phyloP scores from a whole-genome alignment of 2,797 vertebrate species.

The Dallia pectoralis region DNA sequence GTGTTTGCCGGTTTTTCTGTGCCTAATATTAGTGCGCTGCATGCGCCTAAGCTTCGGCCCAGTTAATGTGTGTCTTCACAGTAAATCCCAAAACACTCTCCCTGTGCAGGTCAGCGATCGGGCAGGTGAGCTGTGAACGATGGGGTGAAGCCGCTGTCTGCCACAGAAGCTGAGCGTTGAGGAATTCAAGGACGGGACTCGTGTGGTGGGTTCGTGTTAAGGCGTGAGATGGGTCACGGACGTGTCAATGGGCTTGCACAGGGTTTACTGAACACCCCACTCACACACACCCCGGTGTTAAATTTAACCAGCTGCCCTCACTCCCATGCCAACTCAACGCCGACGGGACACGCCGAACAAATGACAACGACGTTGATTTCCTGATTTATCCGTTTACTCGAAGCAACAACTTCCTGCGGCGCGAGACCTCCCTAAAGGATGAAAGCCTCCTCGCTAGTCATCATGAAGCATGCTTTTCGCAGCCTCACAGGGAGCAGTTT shows the following conservation, averaged over 20 bases:
- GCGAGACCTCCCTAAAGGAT: not conserved
- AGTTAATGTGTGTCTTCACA: constrained; percentile 38
- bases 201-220: constrained; percentile 35
- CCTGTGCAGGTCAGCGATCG: constrained; percentile 48
- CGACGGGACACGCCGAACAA: not conserved
- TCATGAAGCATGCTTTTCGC: constrained; percentile 48
- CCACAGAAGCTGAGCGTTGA: constrained; percentile 21
- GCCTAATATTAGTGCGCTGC: constrained; percentile 11
- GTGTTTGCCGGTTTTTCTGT: constrained; percentile 22
- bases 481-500: constrained; percentile 50
- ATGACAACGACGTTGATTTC: not conserved
- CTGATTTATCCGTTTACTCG: not conserved
- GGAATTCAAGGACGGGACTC: constrained; percentile 50
- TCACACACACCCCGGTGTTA: not conserved
- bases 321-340: not conserved
- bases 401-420: not conserved
- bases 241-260: constrained; percentile 41
- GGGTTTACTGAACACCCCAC: not conserved
- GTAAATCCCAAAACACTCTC: constrained; percentile 1
- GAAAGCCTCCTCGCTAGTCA: constrained; percentile 54
- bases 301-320: not conserved
- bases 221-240: constrained; percentile 38
- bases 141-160: constrained; percentile 47
- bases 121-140: constrained; percentile 33
- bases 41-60: constrained; percentile 32